phyloP scores from a whole-genome alignment of 2,113 vertebrate genomes.

The Odocoileus virginianus region DNA sequence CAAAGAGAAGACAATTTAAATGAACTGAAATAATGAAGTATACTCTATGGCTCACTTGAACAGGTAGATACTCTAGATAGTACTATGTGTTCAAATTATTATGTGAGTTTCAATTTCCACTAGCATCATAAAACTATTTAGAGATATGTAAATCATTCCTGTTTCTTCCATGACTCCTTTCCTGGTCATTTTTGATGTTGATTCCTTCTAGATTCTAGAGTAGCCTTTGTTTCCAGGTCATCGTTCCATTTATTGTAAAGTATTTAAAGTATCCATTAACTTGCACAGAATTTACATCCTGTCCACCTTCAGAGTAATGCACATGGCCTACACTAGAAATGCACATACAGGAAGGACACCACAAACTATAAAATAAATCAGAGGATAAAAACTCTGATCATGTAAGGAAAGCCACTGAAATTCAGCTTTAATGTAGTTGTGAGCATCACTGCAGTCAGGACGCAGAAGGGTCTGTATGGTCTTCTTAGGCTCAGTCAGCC shows the following conservation, averaged over 20 bases:
- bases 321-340: not conserved
- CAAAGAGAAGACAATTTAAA: not conserved
- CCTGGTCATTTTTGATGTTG: not conserved
- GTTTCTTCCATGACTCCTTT: not conserved
- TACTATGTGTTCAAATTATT: not conserved
- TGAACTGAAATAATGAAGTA: not conserved
- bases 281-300: not conserved
- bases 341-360: not conserved
- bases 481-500: not conserved
- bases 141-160: not conserved
- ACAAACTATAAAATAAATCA: not conserved
- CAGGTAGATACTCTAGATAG: not conserved
- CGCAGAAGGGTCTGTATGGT: too few species aligned
- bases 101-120: not conserved
- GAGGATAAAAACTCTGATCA: not conserved
- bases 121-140: not conserved
- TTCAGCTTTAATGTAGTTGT: not conserved
- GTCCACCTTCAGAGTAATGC: not conserved
- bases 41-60: not conserved
- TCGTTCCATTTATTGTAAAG: not conserved
- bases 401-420: not conserved
- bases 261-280: not conserved
- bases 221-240: not conserved
- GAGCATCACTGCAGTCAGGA: not conserved
- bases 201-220: not conserved